phyloP scores from a whole-genome alignment of 2,113 vertebrate species.

The Mixornis gularis region DNA sequence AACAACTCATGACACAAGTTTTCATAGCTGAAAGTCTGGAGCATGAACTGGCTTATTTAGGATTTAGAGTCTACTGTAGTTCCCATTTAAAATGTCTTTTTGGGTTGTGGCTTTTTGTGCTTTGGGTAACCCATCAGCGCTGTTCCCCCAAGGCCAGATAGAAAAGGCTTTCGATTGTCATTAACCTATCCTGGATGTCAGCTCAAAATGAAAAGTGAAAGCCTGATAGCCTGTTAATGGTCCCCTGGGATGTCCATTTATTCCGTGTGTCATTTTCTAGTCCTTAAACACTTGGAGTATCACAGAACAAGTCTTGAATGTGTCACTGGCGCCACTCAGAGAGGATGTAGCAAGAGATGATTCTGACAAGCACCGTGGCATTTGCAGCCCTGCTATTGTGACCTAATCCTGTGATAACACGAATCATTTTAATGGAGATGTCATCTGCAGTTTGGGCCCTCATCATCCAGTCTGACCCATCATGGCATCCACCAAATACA shows the following conservation, averaged over 20 bases:
- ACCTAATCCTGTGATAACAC: neutral
- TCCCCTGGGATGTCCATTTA: conserved; percentile 8
- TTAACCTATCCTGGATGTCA: neutral
- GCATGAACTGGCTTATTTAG: neutral
- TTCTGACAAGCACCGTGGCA: conserved; percentile 24
- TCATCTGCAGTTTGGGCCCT: neutral
- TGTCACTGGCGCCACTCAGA: conserved; percentile 19
- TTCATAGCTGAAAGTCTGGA: neutral
- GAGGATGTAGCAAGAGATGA: neutral
- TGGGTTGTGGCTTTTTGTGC: neutral
- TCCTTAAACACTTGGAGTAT: neutral
- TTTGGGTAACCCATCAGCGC: neutral
- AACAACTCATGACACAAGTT: neutral
- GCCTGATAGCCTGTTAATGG: conserved; percentile 8
- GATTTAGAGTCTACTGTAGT: neutral
- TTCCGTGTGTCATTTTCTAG: neutral
- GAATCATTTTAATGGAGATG: conserved; percentile 41
- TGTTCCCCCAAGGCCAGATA: neutral
- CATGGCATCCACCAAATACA: neutral
- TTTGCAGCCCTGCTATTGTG: conserved; percentile 25
- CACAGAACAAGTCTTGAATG: neutral
- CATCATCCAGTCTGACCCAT: neutral
- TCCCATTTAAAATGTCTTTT: neutral
- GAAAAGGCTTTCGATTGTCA: neutral
- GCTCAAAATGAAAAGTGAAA: neutral